Evolutionary conservation across 2,113 vertebrate genomes (phyloP).

Genomic region (Nyctereutes procyonoides): DNA sequence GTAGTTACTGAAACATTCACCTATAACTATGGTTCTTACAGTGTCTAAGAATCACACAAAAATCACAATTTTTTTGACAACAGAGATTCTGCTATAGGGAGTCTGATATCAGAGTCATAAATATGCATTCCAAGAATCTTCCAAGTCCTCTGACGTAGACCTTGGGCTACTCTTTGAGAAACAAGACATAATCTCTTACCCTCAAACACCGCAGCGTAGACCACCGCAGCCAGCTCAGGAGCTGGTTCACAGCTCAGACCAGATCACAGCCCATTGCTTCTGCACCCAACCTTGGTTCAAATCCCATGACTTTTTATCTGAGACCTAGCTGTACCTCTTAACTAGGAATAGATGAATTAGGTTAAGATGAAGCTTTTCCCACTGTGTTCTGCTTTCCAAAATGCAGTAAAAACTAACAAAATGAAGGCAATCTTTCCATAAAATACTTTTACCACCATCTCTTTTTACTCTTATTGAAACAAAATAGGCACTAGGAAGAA

Average conservation of each 20-base stretch:
- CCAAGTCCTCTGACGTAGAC: neutral
- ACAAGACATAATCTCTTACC: neutral
- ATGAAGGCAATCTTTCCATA: neutral
- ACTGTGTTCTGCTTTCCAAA: neutral
- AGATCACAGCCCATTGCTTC: neutral
- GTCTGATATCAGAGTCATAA: neutral
- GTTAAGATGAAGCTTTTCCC: neutral
- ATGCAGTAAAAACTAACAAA: neutral
- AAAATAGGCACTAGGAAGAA: neutral
- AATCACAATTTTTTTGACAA: neutral
- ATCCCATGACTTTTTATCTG: neutral
- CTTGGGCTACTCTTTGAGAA: neutral
- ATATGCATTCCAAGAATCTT: neutral
- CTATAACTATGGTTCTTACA: neutral
- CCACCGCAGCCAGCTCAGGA: accelerated
- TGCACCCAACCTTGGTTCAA: accelerated
- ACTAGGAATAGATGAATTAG: neutral
- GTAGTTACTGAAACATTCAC: neutral
- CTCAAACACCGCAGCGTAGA: neutral
- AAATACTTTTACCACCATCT: neutral
- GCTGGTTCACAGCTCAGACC: neutral
- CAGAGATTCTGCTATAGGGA: neutral
- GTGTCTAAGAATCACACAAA: neutral
- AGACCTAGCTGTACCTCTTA: neutral
- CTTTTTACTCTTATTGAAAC: neutral